These are phyloP conservation scores for Glandiceps talaboti DNA, from an alignment of 53 echinoderm and acorn worm species.

Conservation along the genomic window DNA sequence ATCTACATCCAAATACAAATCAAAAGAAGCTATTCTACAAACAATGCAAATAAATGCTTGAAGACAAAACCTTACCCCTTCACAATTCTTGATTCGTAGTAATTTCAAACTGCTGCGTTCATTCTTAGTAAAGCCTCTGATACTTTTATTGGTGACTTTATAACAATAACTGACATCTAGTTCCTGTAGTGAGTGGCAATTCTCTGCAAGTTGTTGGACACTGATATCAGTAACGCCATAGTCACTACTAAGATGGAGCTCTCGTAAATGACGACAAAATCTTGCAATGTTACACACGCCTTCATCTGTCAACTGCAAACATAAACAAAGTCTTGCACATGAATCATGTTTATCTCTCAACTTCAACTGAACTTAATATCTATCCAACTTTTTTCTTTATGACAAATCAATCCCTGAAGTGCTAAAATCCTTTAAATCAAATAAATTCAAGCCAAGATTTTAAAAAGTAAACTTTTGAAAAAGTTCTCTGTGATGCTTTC, in stretches of 20 bases:
- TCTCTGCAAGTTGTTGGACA: slow-evolving; percentile 68
- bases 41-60: no score
- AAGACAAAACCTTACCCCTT: slow-evolving; percentile 56
- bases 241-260: slow-evolving; percentile 77
- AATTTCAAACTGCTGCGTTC: slow-evolving; percentile 31
- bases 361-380: no score
- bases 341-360: no score
- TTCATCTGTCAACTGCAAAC: slow-evolving; percentile 55
- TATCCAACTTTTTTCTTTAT: no score
- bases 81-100: slow-evolving; percentile 68
- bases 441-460: no score
- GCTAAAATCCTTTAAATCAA: no score
- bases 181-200: slow-evolving; percentile 37
- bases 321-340: no score
- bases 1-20: not conserved
- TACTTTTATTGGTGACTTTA: slow-evolving; percentile 52
- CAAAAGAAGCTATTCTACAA: no score
- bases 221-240: slow-evolving; percentile 91
- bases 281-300: slow-evolving; percentile 64
- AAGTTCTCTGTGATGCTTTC: no score
- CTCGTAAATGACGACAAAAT: slow-evolving; percentile 35
- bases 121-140: slow-evolving; percentile 37
- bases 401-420: no score
- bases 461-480: no score
- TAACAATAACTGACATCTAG: slow-evolving; percentile 88